Percentiles rank a stretch among this genome's conserved stretches.
Conservation (phyloP, 2,797 vertebrate genomes). For the Sardinella longiceps region DNA sequence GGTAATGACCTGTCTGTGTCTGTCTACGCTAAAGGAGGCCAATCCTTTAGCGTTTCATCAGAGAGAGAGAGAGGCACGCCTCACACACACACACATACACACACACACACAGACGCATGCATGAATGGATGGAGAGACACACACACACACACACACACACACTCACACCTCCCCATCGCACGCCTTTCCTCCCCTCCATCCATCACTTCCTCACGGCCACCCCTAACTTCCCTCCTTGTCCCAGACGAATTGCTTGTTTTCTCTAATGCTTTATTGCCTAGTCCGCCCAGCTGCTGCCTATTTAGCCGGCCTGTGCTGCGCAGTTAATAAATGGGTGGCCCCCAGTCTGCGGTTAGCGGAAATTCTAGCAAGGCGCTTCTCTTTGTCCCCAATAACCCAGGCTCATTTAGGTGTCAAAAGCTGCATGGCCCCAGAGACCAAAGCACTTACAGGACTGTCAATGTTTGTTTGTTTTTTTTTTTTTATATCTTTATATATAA, state of each 20-base stretch:
- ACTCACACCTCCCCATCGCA: conserved; percentile 61
- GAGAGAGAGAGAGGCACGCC: conserved; percentile 51
- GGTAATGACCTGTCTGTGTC: conserved; percentile 77
- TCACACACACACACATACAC: not conserved
- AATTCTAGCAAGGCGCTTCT: not conserved
- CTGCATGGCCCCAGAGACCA: not conserved
- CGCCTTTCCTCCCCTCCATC: conserved; percentile 59
- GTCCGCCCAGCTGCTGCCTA: conserved; percentile 8
- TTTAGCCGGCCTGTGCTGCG: not conserved
- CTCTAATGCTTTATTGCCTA: conserved; percentile 27
- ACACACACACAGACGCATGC: not conserved
- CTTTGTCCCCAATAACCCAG: not conserved
- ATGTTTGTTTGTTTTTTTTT: too few species aligned
- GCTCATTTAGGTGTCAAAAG: conserved; percentile 14
- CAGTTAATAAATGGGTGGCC: conserved; percentile 15
- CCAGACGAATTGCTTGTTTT: conserved; percentile 51
- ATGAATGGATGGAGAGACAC: not conserved
- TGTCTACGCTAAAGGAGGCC: conserved; percentile 61
- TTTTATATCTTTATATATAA: too few species aligned
- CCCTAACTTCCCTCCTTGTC: conserved; percentile 32
- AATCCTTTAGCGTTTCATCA: conserved; percentile 79
- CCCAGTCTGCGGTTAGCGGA: not conserved
- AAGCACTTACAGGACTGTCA: not conserved
- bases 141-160: conserved; percentile 26
- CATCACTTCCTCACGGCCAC: conserved; percentile 57